Evolutionary conservation across 1,140 invertebrate genomes (phyloP), one percentile per base, ranked within the genome.

Genomic region (Papilio polyxenes): DNA sequence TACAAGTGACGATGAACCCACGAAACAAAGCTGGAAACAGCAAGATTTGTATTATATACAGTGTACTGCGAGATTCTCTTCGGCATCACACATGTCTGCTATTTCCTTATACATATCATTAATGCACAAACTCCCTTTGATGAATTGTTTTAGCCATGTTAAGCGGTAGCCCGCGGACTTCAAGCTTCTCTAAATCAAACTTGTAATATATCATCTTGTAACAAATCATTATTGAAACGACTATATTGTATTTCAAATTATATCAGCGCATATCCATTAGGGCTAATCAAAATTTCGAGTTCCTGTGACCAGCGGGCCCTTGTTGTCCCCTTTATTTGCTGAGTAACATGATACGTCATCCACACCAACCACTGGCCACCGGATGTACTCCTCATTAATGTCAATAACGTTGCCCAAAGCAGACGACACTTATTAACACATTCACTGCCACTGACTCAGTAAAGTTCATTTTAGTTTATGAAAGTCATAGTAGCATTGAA

Each of bases 321-420:
- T 91, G 90, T 89, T 86, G 87, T 83, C 89, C 92, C 92, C 91
- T 91, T 91, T 92, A 87, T 92, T 93, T 93, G 89, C 90, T 88
- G 88, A 90, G 92, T 90, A 92, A 93, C 84, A 82, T 84, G 90
- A 93, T 93, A 90, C 84, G 90, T 91, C 90, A 93, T 89, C 84
- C 88, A 90, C 87, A 90, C 86, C 86, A 85, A 80, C 83, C 82
- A 85, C 86, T 86, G 85, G 87, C 87, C 81, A 80, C 86, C 90
- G 91, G 92, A 93, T 91, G 90, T 86, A 86, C 87, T 88, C 87
- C 88, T 92, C 86, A 90, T 93, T 92, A 90, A 84, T 90, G 92
- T 94, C 92, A 93, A 92, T 93, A 93, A 90, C 85, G 88, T 88
- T 87, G 84, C 86, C 91, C 89, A 92, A 93, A 92, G 86, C 87